Percentiles rank a stretch among this genome's conserved stretches.
Evolutionary conservation across 1,140 invertebrate genomes (phyloP).

Genomic region (Hypothenemus hampei): DNA sequence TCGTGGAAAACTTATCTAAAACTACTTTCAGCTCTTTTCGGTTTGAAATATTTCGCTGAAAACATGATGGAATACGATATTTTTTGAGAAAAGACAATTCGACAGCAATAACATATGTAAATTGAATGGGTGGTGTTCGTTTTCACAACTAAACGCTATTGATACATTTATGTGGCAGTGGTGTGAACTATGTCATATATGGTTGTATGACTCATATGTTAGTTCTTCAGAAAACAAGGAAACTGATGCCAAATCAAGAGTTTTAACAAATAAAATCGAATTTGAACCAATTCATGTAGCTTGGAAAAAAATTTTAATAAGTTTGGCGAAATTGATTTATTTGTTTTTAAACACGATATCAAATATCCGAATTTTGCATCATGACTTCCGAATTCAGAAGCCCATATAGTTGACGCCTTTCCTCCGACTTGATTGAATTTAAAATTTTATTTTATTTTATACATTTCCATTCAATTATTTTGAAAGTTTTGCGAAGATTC

Average conservation of each 20-base stretch:
- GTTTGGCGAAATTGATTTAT: background rate
- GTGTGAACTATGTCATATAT: background rate
- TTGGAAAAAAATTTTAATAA: no score
- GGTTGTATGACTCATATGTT: background rate
- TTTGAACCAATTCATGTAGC: no score
- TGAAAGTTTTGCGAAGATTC: background rate
- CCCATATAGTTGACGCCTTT: background rate
- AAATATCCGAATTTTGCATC: background rate
- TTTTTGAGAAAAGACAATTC: constrained; percentile 39
- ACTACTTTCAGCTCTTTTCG: constrained; percentile 30
- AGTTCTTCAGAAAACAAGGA: no score
- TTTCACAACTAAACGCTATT: background rate
- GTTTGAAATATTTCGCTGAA: constrained; percentile 40
- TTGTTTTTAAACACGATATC: background rate
- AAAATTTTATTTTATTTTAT: background rate
- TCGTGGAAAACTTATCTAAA: no score
- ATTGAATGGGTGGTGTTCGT: background rate
- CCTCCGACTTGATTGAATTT: background rate
- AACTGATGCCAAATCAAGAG: no score
- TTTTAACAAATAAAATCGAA: no score
- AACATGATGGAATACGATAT: constrained; percentile 35
- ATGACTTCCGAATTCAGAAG: background rate
- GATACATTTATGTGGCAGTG: background rate
- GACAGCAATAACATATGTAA: constrained; percentile 41
- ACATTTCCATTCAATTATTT: background rate